Evolutionary conservation across 2,888 invertebrate species (phyloP).

Genomic region (Gymnosoma rotundatum): DNA sequence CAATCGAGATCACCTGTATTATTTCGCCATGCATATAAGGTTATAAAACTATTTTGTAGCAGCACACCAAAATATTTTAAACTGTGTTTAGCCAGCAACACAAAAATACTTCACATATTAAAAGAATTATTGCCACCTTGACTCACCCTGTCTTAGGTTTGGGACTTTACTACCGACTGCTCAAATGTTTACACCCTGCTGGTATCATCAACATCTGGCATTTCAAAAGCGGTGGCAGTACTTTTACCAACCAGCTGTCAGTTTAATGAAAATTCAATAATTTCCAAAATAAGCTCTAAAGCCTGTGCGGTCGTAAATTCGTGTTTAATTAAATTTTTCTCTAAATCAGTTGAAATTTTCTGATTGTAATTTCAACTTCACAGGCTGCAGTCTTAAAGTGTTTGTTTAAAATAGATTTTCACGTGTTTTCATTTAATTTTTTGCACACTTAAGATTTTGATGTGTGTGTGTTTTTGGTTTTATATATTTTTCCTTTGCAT

Average conservation of each 20-base stretch:
- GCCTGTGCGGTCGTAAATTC: slow-evolving; percentile 65
- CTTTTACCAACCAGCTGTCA: slow-evolving; percentile 64
- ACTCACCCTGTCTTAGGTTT: slow-evolving; percentile 12
- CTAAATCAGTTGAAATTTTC: slow-evolving; percentile 52
- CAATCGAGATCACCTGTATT: too few species aligned
- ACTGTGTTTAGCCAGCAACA: too few species aligned
- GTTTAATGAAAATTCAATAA: slow-evolving; percentile 73
- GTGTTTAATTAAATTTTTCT: slow-evolving; percentile 63
- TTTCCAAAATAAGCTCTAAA: slow-evolving; percentile 70
- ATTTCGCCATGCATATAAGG: too few species aligned
- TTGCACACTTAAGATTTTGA: slow-evolving; percentile 21
- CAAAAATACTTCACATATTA: too few species aligned
- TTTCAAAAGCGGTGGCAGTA: slow-evolving; percentile 28
- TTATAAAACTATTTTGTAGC: too few species aligned
- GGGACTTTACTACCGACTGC: background rate
- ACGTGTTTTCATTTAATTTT: slow-evolving; percentile 60
- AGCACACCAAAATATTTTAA: too few species aligned
- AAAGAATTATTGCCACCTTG: too few species aligned
- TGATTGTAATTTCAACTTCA: background rate
- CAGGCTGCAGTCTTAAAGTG: slow-evolving; percentile 39
- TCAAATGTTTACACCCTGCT: background rate
- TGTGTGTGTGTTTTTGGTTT: background rate
- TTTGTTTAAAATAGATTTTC: slow-evolving; percentile 33
- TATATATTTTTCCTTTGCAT: slow-evolving; percentile 26
- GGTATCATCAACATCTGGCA: background rate